Percentiles rank a stretch among this genome's conserved stretches.
phyloP scores from a whole-genome alignment of 2,888 invertebrate species.

The Diachrysia chrysitis region DNA sequence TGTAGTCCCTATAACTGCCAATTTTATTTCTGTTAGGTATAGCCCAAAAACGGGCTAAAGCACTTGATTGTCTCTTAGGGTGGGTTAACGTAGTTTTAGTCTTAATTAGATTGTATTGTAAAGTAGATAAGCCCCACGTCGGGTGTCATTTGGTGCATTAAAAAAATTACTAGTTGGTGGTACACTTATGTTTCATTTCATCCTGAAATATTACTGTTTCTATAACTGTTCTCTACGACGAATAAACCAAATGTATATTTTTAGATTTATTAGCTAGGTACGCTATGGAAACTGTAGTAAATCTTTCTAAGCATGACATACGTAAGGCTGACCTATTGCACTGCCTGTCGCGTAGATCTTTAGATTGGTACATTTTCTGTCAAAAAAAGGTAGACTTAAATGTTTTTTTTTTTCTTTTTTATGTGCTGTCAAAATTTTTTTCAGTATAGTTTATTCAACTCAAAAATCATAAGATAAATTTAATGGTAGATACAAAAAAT shows the following conservation, averaged over 20 bases:
- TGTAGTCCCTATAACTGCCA: too few relatives aligned
- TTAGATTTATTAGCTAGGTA: not conserved
- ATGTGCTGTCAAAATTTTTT: too few relatives aligned
- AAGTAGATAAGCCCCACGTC: too few relatives aligned
- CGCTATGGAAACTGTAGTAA: not conserved
- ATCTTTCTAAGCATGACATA: not conserved
- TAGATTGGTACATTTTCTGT: not conserved
- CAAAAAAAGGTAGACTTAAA: not conserved
- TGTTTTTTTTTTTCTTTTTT: not conserved
- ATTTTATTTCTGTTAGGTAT: too few relatives aligned
- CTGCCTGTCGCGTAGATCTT: not conserved
- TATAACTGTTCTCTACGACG: not conserved
- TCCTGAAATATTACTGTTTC: not conserved
- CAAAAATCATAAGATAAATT: too few relatives aligned
- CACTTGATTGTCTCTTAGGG: not conserved
- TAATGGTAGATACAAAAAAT: too few relatives aligned
- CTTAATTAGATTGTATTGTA: too few relatives aligned
- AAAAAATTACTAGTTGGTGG: too few relatives aligned
- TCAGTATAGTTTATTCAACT: too few relatives aligned
- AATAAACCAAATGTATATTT: not conserved
- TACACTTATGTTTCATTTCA: not conserved
- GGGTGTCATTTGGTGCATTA: too few relatives aligned
- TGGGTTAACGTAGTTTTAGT: too few relatives aligned
- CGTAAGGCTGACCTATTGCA: not conserved
- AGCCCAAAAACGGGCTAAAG: too few relatives aligned